These are phyloP conservation scores for Pterocles orientalis DNA, from an alignment of 2,113 vertebrate genomes.

Conservation along the genomic window DNA sequence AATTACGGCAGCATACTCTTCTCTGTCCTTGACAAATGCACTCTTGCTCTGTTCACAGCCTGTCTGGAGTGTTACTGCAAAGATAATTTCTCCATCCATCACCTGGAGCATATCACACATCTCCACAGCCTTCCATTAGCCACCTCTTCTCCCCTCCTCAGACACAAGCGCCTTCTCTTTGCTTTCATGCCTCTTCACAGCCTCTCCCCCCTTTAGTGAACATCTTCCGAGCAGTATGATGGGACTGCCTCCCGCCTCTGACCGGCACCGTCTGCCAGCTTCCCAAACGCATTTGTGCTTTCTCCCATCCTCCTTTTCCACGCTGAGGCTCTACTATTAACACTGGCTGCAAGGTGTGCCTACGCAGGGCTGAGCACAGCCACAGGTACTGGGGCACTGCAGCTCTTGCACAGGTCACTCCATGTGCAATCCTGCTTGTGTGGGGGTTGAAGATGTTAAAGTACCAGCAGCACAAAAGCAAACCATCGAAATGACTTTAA, in stretches of 20 bases:
- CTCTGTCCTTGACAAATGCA: slow-evolving; percentile 12
- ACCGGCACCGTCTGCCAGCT: no score
- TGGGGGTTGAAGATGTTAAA: background rate
- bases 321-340: background rate
- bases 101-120: background rate
- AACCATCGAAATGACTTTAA: background rate
- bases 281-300: background rate
- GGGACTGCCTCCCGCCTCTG: background rate
- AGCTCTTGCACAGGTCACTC: background rate
- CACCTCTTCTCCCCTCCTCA: background rate
- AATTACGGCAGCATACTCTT: background rate
- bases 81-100: slow-evolving; percentile 31
- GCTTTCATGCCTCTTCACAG: background rate
- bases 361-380: background rate
- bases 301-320: background rate
- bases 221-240: background rate
- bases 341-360: background rate
- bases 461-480: background rate
- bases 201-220: background rate
- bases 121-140: background rate
- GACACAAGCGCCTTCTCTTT: background rate
- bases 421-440: no score
- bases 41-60: slow-evolving; percentile 13
- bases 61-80: background rate
- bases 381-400: accelerated